A percentile compares a stretch with the other conserved stretches of the same genome.
phyloP scores from a whole-genome alignment of 2,888 invertebrate species.

The Calephelis perditalis region DNA sequence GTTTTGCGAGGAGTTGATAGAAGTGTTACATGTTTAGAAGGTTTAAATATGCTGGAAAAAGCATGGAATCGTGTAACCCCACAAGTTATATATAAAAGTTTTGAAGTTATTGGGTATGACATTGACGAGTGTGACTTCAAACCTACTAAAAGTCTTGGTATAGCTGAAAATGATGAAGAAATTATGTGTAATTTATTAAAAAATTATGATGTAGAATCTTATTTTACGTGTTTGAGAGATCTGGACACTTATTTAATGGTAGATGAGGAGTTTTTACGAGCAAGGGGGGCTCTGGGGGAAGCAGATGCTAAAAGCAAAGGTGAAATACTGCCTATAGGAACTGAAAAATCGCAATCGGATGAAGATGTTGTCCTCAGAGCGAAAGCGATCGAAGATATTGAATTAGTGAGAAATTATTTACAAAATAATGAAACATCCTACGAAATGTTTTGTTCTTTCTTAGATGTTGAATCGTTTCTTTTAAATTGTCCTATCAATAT shows the following conservation, averaged over 20 bases:
- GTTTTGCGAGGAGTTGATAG: conserved; percentile 40
- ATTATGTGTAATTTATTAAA: conserved; percentile 37
- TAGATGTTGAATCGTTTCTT: conserved; percentile 39
- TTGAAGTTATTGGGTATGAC: conserved; percentile 40
- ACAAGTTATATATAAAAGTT: conserved; percentile 37
- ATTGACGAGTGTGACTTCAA: conserved; percentile 31
- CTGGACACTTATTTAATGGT: conserved; percentile 45
- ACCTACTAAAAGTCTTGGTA: conserved; percentile 27
- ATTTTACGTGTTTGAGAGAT: conserved; percentile 35
- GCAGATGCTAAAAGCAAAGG: conserved; percentile 30
- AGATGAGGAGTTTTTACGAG: conserved; percentile 45
- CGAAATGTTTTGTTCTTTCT: conserved; percentile 36
- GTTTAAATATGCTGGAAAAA: conserved; percentile 40
- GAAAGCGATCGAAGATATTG: conserved; percentile 39
- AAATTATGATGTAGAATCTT: conserved; percentile 42
- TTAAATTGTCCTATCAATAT: not conserved
- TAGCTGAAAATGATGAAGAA: conserved; percentile 38
- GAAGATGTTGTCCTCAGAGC: conserved; percentile 35
- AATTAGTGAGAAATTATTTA: conserved; percentile 40
- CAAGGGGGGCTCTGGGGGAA: conserved; percentile 35
- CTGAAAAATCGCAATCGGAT: conserved; percentile 35
- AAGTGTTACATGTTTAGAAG: conserved; percentile 43
- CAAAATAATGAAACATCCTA: conserved; percentile 33
- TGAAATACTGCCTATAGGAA: conserved; percentile 37
- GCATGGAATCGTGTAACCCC: conserved; percentile 41